A percentile compares a stretch with the other conserved stretches of the same genome.
These are phyloP conservation scores for Ophion slaviceki DNA, from an alignment of 2,888 invertebrate genomes.

Conservation along the genomic window DNA sequence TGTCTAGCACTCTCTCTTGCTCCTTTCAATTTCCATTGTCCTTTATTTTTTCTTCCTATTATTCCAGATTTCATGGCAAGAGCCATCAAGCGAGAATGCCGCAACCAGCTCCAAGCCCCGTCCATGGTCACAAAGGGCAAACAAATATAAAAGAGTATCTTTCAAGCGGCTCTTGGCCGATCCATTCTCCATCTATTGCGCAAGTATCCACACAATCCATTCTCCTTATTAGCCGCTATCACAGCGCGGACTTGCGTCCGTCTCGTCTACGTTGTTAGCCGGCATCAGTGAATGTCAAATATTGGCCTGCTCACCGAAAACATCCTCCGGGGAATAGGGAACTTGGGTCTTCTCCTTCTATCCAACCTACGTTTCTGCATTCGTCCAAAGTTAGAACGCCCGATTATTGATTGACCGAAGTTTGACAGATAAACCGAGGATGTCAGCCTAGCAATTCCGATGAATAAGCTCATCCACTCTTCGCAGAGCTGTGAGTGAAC, in stretches of 20 bases:
- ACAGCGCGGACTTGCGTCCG: slow-evolving; percentile 2
- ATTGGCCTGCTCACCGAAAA: slow-evolving; percentile 32
- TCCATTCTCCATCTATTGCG: slow-evolving; percentile 35
- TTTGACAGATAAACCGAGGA: slow-evolving; percentile 7
- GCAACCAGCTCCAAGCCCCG: slow-evolving; percentile 27
- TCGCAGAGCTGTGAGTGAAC: neutral
- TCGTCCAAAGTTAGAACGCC: neutral
- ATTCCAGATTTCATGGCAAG: slow-evolving; percentile 40
- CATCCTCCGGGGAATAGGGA: slow-evolving; percentile 8
- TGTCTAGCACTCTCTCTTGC: neutral
- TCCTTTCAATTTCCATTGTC: slow-evolving; percentile 49
- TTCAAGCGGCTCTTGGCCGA: slow-evolving; percentile 2
- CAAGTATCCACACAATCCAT: slow-evolving; percentile 42
- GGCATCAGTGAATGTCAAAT: slow-evolving; percentile 39
- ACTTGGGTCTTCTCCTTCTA: neutral
- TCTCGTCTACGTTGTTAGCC: slow-evolving; percentile 18
- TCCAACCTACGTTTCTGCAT: neutral
- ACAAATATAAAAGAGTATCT: slow-evolving; percentile 51
- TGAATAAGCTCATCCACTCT: neutral
- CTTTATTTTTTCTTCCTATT: slow-evolving; percentile 28
- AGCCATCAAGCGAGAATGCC: slow-evolving; percentile 20
- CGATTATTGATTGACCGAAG: slow-evolving; percentile 28
- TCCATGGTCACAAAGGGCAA: slow-evolving; percentile 38
- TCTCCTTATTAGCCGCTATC: slow-evolving; percentile 48
- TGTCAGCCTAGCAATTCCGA: slow-evolving; percentile 5